Base-by-base conservation (phyloP, 2,888 invertebrate species). In the Sarcophaga variegata region DNA sequence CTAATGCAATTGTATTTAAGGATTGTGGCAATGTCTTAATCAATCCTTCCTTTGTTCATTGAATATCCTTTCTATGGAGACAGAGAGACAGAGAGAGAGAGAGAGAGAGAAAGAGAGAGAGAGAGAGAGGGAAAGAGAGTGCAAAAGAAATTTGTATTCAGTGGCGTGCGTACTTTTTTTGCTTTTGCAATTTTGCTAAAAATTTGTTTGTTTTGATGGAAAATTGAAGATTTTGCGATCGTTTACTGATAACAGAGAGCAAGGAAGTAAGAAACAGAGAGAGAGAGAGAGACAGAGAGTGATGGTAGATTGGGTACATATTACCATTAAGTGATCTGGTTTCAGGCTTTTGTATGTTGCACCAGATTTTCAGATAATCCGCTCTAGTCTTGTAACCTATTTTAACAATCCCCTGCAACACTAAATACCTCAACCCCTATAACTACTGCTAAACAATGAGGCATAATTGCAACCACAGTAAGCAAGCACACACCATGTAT, bases 311-410 rank as follows among this genome's bases (percentile, higher is more conserved):
- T 37, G 37, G 37, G 10, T 37, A 37, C 6, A 37, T 37, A 74
- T 87, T 82, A 71, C 67, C 67, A 87, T 87, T 87, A 87, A 87
- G 87, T 87, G 87, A 87, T 87, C 87, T 87, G 87, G 84, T 87
- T 87, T 75, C 81, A 84, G 82, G 76, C 87, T 81, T 84, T 87
- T 87, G 87, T 87, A 63, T 87, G 76, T 84, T 87, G 84, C 79
- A 79, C 84, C 82, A 87, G 84, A 87, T 87, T 82, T 82, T 67
- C 67, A 79, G 87, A 87, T 87, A 79, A 87, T 87, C 87, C 81
- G 84, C 79, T 84, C 82, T 84, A 82, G 84, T 87, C 87, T 87
- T 62, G 84, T 87, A 87, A 87, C 87, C 84, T 84, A 84, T 76
- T 84, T 84, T 84, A 84, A 84, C 83, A 81, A 84, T 79, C 76